Conservation (phyloP, 2,113 vertebrate genomes). For the Lophochroa leadbeateri region DNA sequence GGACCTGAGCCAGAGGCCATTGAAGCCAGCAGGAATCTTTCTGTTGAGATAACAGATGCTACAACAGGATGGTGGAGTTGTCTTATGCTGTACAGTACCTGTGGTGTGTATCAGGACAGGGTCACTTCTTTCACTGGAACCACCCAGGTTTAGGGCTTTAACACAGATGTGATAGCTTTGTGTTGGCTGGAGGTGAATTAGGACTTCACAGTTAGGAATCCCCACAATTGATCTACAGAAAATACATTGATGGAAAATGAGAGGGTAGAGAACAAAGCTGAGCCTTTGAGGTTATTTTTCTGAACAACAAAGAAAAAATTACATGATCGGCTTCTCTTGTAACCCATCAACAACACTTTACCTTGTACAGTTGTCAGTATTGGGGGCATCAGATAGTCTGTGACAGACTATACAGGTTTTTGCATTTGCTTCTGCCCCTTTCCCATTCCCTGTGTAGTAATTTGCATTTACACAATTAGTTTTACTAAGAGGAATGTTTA, state of each 20-base stretch:
- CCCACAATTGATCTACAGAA: constrained; percentile 86
- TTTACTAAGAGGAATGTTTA: background rate
- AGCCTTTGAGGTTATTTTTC: background rate
- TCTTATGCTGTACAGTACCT: constrained; percentile 72
- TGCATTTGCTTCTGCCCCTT: background rate
- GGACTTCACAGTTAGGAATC: constrained; percentile 88
- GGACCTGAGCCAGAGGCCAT: background rate
- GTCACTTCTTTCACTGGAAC: constrained; percentile 84
- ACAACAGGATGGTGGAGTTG: background rate
- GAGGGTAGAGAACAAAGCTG: background rate
- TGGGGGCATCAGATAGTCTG: background rate
- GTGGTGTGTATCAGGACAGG: constrained; percentile 79
- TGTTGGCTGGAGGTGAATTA: constrained; percentile 86
- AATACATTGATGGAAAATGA: background rate
- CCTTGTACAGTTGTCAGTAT: background rate
- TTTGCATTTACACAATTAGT: background rate
- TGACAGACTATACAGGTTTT: background rate
- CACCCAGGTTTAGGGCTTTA: constrained; percentile 88
- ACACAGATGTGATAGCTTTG: constrained; percentile 81
- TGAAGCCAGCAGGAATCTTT: background rate
- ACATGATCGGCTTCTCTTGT: background rate
- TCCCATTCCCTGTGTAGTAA: background rate
- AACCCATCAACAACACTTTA: background rate
- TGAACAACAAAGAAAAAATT: background rate
- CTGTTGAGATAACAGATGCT: background rate